These are phyloP conservation scores for Sitta carolinensis DNA, from an alignment of 2,797 vertebrate genomes.

Conservation along the genomic window DNA sequence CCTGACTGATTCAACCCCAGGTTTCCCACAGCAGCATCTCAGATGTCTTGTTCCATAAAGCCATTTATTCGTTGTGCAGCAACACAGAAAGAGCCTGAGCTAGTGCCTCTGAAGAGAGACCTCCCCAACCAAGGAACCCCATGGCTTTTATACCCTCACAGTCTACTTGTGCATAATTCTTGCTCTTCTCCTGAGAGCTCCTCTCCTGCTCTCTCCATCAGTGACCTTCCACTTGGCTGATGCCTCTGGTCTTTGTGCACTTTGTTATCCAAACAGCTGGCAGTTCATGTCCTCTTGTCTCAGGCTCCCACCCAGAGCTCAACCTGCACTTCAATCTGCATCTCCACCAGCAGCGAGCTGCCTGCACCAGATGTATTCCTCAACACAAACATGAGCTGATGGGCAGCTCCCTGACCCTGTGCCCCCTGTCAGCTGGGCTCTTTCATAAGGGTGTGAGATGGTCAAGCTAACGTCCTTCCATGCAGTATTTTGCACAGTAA, in stretches of 20 bases:
- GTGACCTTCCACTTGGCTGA: neutral
- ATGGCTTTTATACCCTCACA: neutral
- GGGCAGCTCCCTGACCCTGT: neutral
- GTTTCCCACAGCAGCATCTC: neutral
- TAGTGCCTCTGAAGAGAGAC: neutral
- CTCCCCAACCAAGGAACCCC: neutral
- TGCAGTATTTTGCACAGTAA: neutral
- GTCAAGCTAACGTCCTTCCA: neutral
- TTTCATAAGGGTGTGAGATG: neutral
- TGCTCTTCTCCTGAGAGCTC: neutral
- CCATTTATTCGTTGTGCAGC: neutral
- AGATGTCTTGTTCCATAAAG: neutral
- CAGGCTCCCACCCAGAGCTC: neutral
- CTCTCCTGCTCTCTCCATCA: neutral
- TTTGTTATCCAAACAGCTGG: neutral
- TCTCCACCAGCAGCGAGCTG: neutral
- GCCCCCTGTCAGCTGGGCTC: neutral
- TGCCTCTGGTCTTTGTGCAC: neutral
- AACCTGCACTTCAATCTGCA: neutral
- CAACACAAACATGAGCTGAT: neutral
- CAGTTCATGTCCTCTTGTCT: neutral
- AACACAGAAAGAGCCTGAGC: neutral
- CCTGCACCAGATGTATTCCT: neutral
- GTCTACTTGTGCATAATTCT: neutral
- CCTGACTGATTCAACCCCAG: rapidly evolving